These are phyloP conservation scores for Penaeus japonicus DNA, from an alignment of 1,140 invertebrate species.

Conservation along the genomic window DNA sequence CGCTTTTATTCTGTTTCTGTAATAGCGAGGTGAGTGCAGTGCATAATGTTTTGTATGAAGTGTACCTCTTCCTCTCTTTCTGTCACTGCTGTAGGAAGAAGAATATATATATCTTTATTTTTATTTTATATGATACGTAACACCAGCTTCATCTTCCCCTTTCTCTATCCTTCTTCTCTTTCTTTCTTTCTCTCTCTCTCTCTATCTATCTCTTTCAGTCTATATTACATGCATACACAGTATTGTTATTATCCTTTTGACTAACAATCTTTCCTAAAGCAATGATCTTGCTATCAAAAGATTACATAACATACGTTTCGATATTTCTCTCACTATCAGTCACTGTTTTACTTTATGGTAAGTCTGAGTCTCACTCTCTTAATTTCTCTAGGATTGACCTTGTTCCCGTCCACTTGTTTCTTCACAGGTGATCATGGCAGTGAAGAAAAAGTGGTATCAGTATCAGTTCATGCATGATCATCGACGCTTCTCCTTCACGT, in stretches of 20 bases:
- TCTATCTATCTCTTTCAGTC: neutral
- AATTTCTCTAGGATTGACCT: no score
- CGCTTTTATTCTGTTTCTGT: conserved; percentile 92
- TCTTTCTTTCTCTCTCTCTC: neutral
- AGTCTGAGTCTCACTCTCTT: no score
- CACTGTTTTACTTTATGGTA: neutral
- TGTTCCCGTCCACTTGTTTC: neutral
- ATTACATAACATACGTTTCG: no score
- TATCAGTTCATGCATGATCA: neutral
- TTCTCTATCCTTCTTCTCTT: neutral
- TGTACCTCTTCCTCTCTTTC: neutral
- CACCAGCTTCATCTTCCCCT: no score
- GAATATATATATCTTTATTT: no score
- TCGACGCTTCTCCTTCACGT: neutral
- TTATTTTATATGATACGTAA: no score
- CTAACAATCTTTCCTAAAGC: no score
- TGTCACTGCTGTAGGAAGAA: no score
- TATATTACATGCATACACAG: no score
- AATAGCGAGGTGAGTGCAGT: conserved; percentile 82
- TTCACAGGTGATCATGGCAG: neutral
- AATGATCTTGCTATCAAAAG: no score
- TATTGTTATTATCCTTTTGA: no score
- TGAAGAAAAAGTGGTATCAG: conserved; percentile 15
- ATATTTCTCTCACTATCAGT: neutral
- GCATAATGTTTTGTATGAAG: neutral